Evolutionary conservation across 2,113 vertebrate genomes (phyloP), one percentile per base, ranked within the genome.

Genomic region (Oxyruncus cristatus): DNA sequence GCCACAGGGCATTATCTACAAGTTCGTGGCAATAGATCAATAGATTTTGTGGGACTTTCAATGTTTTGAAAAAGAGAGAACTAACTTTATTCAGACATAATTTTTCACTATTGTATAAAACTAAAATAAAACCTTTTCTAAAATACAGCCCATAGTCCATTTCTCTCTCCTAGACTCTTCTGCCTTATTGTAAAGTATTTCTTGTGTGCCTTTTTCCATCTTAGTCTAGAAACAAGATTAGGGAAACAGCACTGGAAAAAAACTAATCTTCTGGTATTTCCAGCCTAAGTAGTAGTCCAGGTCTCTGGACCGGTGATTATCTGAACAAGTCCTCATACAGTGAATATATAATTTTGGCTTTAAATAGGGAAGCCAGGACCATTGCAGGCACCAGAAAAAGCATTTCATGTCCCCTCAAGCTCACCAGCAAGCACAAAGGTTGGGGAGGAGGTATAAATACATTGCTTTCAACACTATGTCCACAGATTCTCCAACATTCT

Each of bases 171-270:
- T 37, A 47, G 58, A 73, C 4, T 70, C 24, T 49, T 88, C 75
- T 83, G 44, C 37, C 24, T 66, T 66, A 24, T 30, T 55, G 23
- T n/a, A 47, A 85, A 79, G 5, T 56, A 56, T 18, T 88, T 76
- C 21, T 76, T 4, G 0, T 52, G 6, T 44, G 41, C 6, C 47
- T 89, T 91, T 92, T 89, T 74, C 86, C 44, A 26, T n/a, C 21
- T 32, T 49, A 11, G 20, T 66, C 50, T 59, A 89, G 72, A 70
- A 94, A 76, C 14, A 56, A 62, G 28, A 86, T 76, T 88, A 86
- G 41, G 50, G 55, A 92, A 95, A 32, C 59, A 92, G 55, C 35
- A 53, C 11, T 95, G 89, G 76, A 91, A 92, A 91, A 91, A 88
- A 83, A 16, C 6, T 7, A 76, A 56, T 80, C 41, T 82, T 75